A percentile compares a stretch with the other conserved stretches of the same genome.
Evolutionary conservation across 2,797 vertebrate genomes (phyloP).

Genomic region (Pseudochromis fuscus): DNA sequence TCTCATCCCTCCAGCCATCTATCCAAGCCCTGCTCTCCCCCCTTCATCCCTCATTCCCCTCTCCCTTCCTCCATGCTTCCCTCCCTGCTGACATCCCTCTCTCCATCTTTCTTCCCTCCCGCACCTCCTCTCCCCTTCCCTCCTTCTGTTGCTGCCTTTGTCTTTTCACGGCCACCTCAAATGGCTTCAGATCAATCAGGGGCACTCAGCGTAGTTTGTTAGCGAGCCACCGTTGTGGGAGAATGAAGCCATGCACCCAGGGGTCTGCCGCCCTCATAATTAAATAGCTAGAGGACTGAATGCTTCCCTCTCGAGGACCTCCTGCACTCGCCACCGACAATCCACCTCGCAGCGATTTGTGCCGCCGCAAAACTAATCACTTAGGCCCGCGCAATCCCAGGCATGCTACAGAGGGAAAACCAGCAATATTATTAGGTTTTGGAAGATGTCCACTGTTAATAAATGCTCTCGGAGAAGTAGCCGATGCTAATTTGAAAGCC

Average conservation of each 20-base stretch:
- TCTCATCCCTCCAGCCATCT: slow-evolving; percentile 47
- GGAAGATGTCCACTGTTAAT: slow-evolving; percentile 70
- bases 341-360: slow-evolving; percentile 61
- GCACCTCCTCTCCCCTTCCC: neutral
- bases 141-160: slow-evolving; percentile 65
- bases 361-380: slow-evolving; percentile 75
- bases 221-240: slow-evolving; percentile 66
- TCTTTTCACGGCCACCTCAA: slow-evolving; percentile 69
- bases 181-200: slow-evolving; percentile 76
- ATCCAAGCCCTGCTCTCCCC: slow-evolving; percentile 47
- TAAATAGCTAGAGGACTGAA: slow-evolving; percentile 77
- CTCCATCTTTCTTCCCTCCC: slow-evolving; percentile 14
- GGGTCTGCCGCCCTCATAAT: slow-evolving; percentile 73
- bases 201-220: slow-evolving; percentile 75
- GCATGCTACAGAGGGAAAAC: slow-evolving; percentile 49
- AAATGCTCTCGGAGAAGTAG: slow-evolving; percentile 48
- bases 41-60: slow-evolving; percentile 57
- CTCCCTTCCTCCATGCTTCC: slow-evolving; percentile 18
- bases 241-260: slow-evolving; percentile 63
- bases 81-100: slow-evolving; percentile 30
- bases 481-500: slow-evolving; percentile 64
- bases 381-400: slow-evolving; percentile 69
- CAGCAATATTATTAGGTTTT: slow-evolving; percentile 65
- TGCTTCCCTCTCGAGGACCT: slow-evolving; percentile 65
- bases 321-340: slow-evolving; percentile 58